Evolutionary conservation across 2,888 invertebrate species (phyloP).

Genomic region (Zaprionus obscuricornis): DNA sequence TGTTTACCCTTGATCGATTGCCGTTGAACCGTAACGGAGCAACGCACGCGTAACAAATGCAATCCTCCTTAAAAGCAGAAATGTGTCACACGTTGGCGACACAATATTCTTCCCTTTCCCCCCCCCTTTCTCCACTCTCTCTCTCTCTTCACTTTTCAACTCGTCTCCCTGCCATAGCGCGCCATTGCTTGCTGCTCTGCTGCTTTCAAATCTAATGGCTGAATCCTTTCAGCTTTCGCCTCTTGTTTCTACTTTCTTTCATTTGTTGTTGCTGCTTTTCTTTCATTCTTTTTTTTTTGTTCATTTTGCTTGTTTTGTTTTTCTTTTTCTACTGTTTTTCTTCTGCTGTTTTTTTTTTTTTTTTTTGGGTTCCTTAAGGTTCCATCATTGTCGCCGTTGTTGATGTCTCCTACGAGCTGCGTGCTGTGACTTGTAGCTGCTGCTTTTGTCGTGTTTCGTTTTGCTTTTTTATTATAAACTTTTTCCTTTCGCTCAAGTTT

Average conservation of each 20-base stretch:
- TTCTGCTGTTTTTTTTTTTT: constrained; percentile 32
- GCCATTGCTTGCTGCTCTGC: neutral
- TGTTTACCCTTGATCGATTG: constrained; percentile 79
- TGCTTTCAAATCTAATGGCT: constrained; percentile 60
- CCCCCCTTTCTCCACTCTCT: neutral
- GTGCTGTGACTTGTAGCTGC: constrained; percentile 39
- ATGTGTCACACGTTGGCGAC: constrained; percentile 78
- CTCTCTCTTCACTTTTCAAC: constrained; percentile 10
- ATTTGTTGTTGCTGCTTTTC: constrained; percentile 23
- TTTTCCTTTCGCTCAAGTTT: constrained; percentile 44
- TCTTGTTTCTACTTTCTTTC: constrained; percentile 40
- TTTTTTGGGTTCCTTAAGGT: constrained; percentile 39
- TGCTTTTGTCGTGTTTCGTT: constrained; percentile 57
- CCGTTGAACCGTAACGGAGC: constrained; percentile 73
- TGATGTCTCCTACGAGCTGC: constrained; percentile 54
- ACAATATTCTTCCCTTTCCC: neutral
- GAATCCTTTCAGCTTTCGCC: constrained; percentile 67
- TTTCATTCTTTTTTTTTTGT: constrained; percentile 20
- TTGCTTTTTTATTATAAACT: constrained; percentile 61
- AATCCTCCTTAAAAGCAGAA: constrained; percentile 81
- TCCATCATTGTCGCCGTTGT: constrained; percentile 66
- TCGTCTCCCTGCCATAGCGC: neutral
- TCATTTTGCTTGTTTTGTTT: constrained; percentile 25
- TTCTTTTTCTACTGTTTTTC: constrained; percentile 11
- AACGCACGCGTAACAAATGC: constrained; percentile 78